Evolutionary conservation across 2,888 invertebrate genomes (phyloP).

Genomic region (Dione juno): DNA sequence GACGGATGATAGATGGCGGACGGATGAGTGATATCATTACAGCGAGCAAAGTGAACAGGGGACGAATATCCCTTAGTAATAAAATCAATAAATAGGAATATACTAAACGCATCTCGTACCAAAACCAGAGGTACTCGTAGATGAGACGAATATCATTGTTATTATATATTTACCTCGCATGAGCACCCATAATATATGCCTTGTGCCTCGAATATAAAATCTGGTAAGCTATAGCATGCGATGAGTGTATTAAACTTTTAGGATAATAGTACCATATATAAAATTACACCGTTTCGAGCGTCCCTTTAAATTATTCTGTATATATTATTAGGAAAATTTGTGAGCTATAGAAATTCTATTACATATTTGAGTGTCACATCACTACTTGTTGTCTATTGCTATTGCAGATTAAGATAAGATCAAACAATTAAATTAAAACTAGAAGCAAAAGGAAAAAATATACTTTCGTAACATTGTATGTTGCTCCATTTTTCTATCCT

Average conservation of each 20-base stretch:
- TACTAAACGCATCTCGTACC: constrained; percentile 11
- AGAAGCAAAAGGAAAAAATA: no score
- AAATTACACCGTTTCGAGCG: constrained; percentile 20
- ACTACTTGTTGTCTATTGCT: not conserved
- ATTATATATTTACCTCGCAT: constrained; percentile 34
- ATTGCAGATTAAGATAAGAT: no score
- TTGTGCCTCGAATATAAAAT: constrained; percentile 32
- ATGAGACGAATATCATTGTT: constrained; percentile 33
- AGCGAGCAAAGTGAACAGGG: no score
- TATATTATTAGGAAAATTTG: not conserved
- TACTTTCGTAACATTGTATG: no score
- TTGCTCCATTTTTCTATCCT: no score
- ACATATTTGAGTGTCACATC: not conserved
- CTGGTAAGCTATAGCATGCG: constrained; percentile 30
- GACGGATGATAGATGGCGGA: no score
- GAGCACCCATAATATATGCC: constrained; percentile 35
- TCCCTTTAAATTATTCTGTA: not conserved
- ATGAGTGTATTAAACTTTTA: constrained; percentile 42
- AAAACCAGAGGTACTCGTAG: constrained; percentile 19
- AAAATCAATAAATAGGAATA: constrained; percentile 12
- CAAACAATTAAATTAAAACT: no score
- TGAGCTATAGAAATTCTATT: not conserved
- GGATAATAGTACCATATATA: constrained; percentile 38
- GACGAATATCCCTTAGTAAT: no score
- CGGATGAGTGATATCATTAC: no score